Conservation (phyloP, 2,888 invertebrate species). For the Drosophila paucipuncta region DNA sequence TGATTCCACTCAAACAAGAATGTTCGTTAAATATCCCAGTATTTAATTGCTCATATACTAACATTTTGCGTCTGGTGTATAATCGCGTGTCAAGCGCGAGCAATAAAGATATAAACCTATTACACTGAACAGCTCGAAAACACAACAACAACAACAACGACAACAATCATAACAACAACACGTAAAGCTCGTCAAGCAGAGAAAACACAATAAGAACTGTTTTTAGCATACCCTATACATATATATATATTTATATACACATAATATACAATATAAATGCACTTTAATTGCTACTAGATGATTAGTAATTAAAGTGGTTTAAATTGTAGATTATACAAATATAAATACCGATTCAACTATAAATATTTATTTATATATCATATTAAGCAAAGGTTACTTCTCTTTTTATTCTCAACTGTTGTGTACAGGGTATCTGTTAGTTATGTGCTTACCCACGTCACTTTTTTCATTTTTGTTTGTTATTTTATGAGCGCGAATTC, state of each 20-base stretch:
- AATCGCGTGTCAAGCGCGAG: constrained; percentile 67
- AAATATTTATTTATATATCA: background rate
- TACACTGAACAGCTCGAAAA: constrained; percentile 42
- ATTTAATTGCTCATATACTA: constrained; percentile 22
- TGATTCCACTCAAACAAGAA: background rate
- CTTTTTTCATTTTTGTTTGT: constrained; percentile 14
- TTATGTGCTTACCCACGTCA: background rate
- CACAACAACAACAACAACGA: constrained; percentile 17
- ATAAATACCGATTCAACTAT: background rate
- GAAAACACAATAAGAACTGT: constrained; percentile 43
- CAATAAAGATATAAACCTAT: constrained; percentile 72
- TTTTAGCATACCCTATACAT: constrained; percentile 10
- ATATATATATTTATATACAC: background rate
- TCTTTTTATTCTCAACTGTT: background rate
- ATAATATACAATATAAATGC: background rate
- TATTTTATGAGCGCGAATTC: constrained; percentile 34
- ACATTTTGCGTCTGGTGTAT: constrained; percentile 49
- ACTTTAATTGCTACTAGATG: background rate
- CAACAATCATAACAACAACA: constrained; percentile 17
- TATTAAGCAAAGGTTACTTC: background rate
- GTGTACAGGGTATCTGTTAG: constrained; percentile 6
- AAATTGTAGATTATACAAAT: background rate
- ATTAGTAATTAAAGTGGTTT: background rate
- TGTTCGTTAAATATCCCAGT: background rate
- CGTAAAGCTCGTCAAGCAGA: constrained; percentile 32